These are phyloP conservation scores for Drosophila kuntzei DNA, from an alignment of 2,888 invertebrate genomes.

Conservation along the genomic window DNA sequence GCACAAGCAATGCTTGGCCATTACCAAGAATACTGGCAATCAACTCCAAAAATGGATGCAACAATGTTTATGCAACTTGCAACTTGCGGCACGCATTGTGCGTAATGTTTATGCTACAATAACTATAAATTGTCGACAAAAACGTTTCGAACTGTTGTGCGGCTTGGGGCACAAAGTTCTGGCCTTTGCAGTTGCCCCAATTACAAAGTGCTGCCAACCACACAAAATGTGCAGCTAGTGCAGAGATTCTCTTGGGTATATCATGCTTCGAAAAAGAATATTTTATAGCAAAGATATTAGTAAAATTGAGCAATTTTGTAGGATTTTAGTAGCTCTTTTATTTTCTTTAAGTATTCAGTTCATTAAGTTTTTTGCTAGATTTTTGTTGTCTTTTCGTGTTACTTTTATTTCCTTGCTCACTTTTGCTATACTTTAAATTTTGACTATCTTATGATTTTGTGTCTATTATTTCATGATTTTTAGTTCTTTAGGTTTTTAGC, in stretches of 20 bases:
- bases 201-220: constrained; percentile 32
- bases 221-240: constrained; percentile 15
- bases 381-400: neutral
- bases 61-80: constrained; percentile 66
- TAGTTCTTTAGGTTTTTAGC: too few species aligned
- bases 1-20: constrained; percentile 22
- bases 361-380: neutral
- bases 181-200: constrained; percentile 12
- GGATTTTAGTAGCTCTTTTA: too few species aligned
- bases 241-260: neutral
- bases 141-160: neutral
- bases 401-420: neutral
- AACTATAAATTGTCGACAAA: constrained; percentile 42
- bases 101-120: constrained; percentile 56
- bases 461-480: too few species aligned
- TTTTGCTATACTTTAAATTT: too few species aligned
- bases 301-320: too few species aligned
- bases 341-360: too few species aligned
- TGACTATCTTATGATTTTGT: too few species aligned
- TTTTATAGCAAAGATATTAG: too few species aligned
- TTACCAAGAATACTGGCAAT: constrained; percentile 45
- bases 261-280: neutral
- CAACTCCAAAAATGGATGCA: constrained; percentile 66
- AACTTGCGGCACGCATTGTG: constrained; percentile 46
- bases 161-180: constrained; percentile 1